A percentile compares a stretch with the other conserved stretches of the same genome.
phyloP scores from a whole-genome alignment of 2,113 vertebrate genomes.

The Alexandromys fortis region DNA sequence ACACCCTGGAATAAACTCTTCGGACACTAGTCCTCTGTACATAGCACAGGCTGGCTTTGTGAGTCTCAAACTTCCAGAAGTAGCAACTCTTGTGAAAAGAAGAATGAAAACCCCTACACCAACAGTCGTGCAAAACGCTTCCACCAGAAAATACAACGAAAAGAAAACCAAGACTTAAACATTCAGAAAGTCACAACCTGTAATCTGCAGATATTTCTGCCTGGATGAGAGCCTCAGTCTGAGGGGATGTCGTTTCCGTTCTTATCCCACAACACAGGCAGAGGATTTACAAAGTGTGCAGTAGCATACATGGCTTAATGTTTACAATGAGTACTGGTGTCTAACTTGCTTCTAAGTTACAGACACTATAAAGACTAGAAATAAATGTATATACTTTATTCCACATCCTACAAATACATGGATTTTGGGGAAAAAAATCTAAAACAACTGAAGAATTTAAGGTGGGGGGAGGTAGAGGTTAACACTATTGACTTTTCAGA shows the following conservation, averaged over 20 bases:
- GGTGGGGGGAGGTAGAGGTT: not conserved
- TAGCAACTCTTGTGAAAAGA: not conserved
- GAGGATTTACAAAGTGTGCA: not conserved
- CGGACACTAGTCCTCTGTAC: not conserved
- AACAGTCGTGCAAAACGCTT: constrained; percentile 14
- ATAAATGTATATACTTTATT: not conserved
- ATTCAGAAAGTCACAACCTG: constrained; percentile 37
- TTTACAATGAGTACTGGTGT: not conserved
- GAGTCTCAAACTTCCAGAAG: constrained; percentile 8
- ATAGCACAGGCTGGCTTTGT: not conserved
- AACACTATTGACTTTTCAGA: not conserved
- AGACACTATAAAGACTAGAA: not conserved
- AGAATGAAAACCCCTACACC: not conserved
- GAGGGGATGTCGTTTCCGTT: not conserved
- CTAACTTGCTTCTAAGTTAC: not conserved
- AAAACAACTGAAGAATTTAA: constrained; percentile 30
- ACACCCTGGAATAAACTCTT: not conserved
- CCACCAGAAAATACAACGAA: constrained; percentile 16
- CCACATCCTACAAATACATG: not conserved
- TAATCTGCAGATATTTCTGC: not conserved
- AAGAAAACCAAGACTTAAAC: not conserved
- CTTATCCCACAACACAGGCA: not conserved
- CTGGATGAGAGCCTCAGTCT: not conserved
- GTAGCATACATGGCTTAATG: not conserved
- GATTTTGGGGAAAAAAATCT: not conserved